phyloP scores from a whole-genome alignment of 2,888 invertebrate genomes.

The Watsonalla cultraria region DNA sequence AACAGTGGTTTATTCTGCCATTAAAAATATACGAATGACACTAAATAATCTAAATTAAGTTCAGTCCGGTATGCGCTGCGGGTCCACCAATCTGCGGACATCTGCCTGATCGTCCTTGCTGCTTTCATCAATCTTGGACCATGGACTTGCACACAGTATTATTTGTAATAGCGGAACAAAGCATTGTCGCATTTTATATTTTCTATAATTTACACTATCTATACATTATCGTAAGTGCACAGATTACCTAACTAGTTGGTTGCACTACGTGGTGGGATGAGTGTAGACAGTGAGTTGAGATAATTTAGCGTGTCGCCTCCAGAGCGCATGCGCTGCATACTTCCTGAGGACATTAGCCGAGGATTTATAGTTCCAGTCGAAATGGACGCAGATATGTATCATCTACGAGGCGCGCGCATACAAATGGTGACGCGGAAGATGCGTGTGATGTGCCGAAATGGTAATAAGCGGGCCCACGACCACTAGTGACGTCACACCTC shows the following conservation, averaged over 20 bases:
- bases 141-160: too few species aligned
- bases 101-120: too few species aligned
- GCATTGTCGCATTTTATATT: too few species aligned
- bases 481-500: background rate
- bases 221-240: background rate
- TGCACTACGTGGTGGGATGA: background rate
- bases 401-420: background rate
- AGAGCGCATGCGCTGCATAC: background rate
- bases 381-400: constrained; percentile 2
- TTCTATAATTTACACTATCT: too few species aligned
- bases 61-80: too few species aligned
- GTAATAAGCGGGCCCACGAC: background rate
- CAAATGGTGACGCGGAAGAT: background rate
- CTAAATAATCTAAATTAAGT: too few species aligned
- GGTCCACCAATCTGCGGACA: too few species aligned
- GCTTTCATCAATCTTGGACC: too few species aligned
- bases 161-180: too few species aligned
- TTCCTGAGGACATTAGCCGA: background rate
- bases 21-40: too few species aligned
- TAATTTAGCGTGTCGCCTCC: background rate
- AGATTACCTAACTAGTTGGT: background rate
- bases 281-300: background rate
- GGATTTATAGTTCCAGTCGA: background rate
- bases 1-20: too few species aligned
- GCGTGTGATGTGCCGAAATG: background rate